These are phyloP conservation scores for Lonchura striata DNA, from an alignment of 2,113 vertebrate species.

Conservation along the genomic window DNA sequence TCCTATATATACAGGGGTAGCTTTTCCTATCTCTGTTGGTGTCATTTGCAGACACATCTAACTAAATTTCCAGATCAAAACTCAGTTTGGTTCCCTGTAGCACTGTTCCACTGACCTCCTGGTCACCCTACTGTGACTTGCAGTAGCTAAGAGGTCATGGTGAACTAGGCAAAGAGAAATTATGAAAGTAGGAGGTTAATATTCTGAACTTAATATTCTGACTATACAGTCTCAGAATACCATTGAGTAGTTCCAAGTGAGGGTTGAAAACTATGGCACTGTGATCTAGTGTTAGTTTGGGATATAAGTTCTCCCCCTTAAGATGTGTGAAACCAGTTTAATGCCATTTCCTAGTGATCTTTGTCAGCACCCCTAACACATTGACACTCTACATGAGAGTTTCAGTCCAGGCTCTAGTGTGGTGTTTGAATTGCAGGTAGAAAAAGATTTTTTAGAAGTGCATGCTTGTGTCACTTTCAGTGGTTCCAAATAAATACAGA, in stretches of 20 bases:
- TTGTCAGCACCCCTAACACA: background rate
- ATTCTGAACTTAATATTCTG: background rate
- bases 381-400: background rate
- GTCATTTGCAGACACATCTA: background rate
- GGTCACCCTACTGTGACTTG: background rate
- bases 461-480: background rate
- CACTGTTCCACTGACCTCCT: background rate
- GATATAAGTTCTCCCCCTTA: background rate
- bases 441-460: background rate
- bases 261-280: background rate
- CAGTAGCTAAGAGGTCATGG: background rate
- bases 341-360: background rate
- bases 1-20: accelerated
- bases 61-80: background rate
- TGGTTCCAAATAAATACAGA: background rate
- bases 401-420: background rate
- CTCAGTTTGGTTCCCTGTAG: background rate
- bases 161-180: background rate
- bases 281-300: background rate
- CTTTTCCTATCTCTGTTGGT: background rate
- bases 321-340: background rate
- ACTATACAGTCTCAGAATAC: background rate
- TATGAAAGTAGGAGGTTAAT: background rate
- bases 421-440: background rate
- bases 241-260: background rate